A percentile compares a stretch with the other conserved stretches of the same genome.
Evolutionary conservation across 2,113 vertebrate genomes (phyloP).

Genomic region (Larimichthys polyactis): DNA sequence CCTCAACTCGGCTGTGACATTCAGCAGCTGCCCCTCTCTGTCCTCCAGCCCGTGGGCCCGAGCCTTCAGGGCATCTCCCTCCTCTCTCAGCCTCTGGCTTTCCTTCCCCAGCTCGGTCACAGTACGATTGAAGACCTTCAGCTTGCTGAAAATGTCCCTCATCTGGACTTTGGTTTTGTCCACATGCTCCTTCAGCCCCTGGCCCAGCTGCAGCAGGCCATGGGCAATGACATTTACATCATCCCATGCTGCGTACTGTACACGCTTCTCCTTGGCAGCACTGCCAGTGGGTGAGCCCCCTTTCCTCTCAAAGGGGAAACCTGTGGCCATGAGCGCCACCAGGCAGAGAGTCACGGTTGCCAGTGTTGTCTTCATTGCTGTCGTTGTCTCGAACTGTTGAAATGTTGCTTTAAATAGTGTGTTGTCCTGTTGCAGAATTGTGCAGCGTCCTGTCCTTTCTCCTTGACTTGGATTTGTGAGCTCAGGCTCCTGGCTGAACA

Average conservation of each 20-base stretch:
- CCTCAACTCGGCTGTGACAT: constrained; percentile 80
- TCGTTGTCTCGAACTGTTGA: constrained; percentile 3
- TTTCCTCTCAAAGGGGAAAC: constrained; percentile 81
- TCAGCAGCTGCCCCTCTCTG: constrained; percentile 81
- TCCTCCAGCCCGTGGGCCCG: constrained; percentile 81
- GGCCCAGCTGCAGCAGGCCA: constrained; percentile 94
- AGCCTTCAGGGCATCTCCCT: constrained; percentile 78
- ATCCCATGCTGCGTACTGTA: constrained; percentile 91
- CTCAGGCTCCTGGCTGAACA: constrained; percentile 53
- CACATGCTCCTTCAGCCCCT: constrained; percentile 94
- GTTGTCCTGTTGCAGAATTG: constrained; percentile 7
- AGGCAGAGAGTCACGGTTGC: constrained; percentile 75
- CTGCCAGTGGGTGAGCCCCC: constrained; percentile 54
- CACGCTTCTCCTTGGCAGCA: constrained; percentile 80
- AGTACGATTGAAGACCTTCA: constrained; percentile 86
- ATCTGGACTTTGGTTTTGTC: constrained; percentile 91
- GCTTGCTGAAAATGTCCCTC: constrained; percentile 86
- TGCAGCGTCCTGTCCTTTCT: constrained; percentile 23
- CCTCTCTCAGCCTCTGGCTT: constrained; percentile 71
- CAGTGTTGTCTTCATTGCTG: constrained; percentile 76
- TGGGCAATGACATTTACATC: constrained; percentile 95
- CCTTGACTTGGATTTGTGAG: constrained; percentile 34
- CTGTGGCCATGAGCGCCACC: constrained; percentile 67
- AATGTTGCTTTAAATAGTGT: not conserved
- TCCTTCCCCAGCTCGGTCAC: constrained; percentile 82